phyloP scores from a whole-genome alignment of 2,113 vertebrate species.

The Pteruthius melanotis region DNA sequence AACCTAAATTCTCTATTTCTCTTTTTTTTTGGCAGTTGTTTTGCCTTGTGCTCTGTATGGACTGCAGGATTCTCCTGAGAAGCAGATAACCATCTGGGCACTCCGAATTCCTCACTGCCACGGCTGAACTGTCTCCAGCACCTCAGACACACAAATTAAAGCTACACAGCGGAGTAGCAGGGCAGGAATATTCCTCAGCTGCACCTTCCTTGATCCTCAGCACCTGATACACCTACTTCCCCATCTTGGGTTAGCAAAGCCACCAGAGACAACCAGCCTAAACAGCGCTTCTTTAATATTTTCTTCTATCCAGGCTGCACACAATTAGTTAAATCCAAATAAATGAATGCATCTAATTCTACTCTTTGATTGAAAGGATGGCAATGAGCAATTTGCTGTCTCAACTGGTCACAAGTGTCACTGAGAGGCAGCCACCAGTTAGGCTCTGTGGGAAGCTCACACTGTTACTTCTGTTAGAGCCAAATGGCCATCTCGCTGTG shows the following conservation, averaged over 20 bases:
- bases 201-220: neutral
- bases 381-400: neutral
- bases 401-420: neutral
- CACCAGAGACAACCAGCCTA: neutral
- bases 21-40: neutral
- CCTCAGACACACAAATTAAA: neutral
- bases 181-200: neutral
- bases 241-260: neutral
- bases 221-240: neutral
- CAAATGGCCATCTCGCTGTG: slow-evolving; percentile 20
- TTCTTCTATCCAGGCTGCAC: neutral
- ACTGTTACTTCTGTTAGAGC: neutral
- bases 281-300: neutral
- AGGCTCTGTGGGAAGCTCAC: neutral
- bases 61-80: neutral
- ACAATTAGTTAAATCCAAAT: neutral
- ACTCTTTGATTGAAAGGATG: neutral
- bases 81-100: slow-evolving; percentile 7
- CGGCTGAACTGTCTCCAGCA: neutral
- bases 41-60: neutral
- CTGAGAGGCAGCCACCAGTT: neutral
- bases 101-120: neutral
- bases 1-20: neutral
- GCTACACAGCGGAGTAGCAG: neutral
- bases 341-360: neutral